phyloP scores from a whole-genome alignment of 92 coral and sea anemone species.

The Micromussa lordhowensis region DNA sequence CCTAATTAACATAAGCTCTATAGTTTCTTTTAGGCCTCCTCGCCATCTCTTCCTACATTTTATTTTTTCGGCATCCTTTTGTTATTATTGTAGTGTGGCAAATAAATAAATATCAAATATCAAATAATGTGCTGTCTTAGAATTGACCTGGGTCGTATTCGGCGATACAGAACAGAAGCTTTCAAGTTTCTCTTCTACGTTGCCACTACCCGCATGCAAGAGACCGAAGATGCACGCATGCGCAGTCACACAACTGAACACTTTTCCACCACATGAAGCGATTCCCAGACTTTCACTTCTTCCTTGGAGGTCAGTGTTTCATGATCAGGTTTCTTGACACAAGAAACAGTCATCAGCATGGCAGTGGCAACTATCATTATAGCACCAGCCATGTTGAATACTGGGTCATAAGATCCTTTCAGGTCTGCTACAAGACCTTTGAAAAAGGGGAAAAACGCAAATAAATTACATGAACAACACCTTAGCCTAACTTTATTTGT shows the following conservation, averaged over 20 bases:
- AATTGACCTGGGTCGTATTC: too few species aligned
- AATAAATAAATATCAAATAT: too few species aligned
- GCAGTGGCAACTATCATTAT: background rate
- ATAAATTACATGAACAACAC: too few species aligned
- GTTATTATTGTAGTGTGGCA: too few species aligned
- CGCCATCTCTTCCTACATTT: too few species aligned
- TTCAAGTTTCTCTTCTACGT: too few species aligned
- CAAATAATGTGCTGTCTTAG: too few species aligned
- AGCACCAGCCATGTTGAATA: constrained; percentile 39
- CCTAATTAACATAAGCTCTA: too few species aligned
- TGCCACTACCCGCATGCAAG: background rate
- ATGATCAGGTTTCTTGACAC: constrained; percentile 15
- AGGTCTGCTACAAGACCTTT: constrained; percentile 37
- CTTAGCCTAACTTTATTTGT: too few species aligned
- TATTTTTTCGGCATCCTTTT: too few species aligned
- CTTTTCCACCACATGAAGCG: constrained; percentile 38
- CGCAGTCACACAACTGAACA: constrained; percentile 42
- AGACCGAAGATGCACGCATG: background rate
- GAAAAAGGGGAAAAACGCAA: background rate
- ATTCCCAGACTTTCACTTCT: constrained; percentile 8
- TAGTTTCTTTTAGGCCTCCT: too few species aligned
- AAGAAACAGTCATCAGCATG: background rate
- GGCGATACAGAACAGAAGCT: too few species aligned
- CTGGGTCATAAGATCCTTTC: constrained; percentile 34
- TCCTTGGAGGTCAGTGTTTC: background rate